These are phyloP conservation scores for Pungitius pungitius DNA, from an alignment of 2,113 vertebrate species.

Conservation along the genomic window DNA sequence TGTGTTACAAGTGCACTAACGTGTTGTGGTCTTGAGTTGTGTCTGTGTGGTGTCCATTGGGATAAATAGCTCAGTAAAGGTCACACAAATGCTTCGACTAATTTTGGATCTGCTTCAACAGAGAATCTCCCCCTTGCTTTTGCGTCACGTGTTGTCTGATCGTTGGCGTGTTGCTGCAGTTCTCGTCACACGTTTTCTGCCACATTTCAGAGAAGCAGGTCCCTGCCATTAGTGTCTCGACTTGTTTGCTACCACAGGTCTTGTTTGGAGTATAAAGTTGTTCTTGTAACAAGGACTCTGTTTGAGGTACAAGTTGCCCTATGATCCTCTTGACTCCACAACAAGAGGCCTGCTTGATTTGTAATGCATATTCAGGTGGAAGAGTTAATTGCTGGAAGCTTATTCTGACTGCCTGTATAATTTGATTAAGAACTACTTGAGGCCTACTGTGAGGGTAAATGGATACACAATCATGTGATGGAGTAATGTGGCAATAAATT, in stretches of 20 bases:
- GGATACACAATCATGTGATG: conserved; percentile 70
- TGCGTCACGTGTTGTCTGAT: conserved; percentile 33
- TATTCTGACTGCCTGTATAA: conserved; percentile 75
- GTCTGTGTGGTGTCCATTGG: conserved; percentile 47
- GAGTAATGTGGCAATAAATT: conserved; percentile 77
- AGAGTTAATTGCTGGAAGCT: conserved; percentile 77
- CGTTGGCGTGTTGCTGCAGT: conserved; percentile 23
- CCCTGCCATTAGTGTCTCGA: neutral
- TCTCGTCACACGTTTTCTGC: neutral
- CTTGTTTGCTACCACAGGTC: conserved; percentile 43
- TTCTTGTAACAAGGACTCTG: conserved; percentile 17
- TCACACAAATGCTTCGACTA: conserved; percentile 84
- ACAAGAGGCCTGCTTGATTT: conserved; percentile 63
- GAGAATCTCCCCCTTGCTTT: conserved; percentile 43
- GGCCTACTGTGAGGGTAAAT: conserved; percentile 76
- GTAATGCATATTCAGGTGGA: conserved; percentile 69
- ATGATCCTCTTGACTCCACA: conserved; percentile 38
- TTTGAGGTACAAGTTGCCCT: conserved; percentile 49
- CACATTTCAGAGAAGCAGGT: neutral
- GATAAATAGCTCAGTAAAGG: conserved; percentile 79
- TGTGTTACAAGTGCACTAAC: conserved; percentile 4
- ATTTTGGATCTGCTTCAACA: conserved; percentile 85
- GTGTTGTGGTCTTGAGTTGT: conserved; percentile 4
- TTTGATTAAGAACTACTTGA: conserved; percentile 82
- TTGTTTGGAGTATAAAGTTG: conserved; percentile 50